Conservation (phyloP, 2,888 invertebrate genomes). For the Perizoma flavofasciatum region DNA sequence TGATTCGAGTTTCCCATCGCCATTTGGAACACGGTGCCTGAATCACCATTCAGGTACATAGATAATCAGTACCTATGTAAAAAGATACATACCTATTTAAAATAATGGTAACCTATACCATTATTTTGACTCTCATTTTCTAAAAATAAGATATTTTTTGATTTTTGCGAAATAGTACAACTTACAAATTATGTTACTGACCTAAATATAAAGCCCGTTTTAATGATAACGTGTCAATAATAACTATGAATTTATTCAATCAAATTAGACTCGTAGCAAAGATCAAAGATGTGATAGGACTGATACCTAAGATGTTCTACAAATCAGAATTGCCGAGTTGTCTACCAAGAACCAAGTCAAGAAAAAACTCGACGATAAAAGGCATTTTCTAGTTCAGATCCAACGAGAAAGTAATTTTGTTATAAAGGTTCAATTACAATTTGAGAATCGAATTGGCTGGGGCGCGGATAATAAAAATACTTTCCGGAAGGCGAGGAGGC, state of each 20-base stretch:
- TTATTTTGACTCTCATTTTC: no score
- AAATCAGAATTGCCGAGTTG: constrained; percentile 39
- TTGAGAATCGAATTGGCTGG: constrained; percentile 34
- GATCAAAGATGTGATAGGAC: constrained; percentile 5
- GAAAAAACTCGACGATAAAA: constrained; percentile 38
- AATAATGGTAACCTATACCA: no score
- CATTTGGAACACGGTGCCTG: no score
- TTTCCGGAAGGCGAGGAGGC: constrained; percentile 22
- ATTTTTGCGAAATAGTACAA: no score
- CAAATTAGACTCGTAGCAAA: constrained; percentile 3
- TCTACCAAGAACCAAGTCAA: constrained; percentile 30
- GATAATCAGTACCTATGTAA: no score
- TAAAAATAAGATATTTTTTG: no score
- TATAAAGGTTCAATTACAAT: constrained; percentile 49
- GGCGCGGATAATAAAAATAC: constrained; percentile 29
- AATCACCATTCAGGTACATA: no score
- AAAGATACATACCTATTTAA: no score
- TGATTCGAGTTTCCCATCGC: no score
- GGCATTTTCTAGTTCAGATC: constrained; percentile 45
- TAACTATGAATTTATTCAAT: not conserved
- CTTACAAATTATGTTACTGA: no score
- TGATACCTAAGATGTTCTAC: constrained; percentile 24
- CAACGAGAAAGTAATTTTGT: constrained; percentile 46
- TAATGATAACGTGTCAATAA: not conserved
- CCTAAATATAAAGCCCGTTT: no score